Evolutionary conservation across 2,113 vertebrate genomes (phyloP).

Genomic region (Percopsis transmontana): DNA sequence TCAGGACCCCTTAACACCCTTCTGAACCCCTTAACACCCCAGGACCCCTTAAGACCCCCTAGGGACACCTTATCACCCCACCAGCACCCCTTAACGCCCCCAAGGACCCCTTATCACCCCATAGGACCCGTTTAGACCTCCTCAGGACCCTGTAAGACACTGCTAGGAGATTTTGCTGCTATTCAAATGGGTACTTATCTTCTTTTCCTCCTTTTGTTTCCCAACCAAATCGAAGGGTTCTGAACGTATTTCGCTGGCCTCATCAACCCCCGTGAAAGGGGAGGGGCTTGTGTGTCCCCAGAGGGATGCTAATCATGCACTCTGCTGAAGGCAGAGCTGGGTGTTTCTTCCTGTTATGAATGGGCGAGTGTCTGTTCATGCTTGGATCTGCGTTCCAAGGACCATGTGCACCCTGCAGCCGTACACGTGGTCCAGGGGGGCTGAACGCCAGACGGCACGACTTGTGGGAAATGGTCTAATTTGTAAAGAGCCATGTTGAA

Average conservation of each 20-base stretch:
- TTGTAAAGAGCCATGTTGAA: conserved; percentile 82
- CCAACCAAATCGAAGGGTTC: conserved; percentile 74
- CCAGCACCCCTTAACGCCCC: too few species aligned
- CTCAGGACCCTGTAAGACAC: conserved; percentile 62
- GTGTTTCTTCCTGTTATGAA: too few species aligned
- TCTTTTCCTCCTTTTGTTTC: conserved; percentile 39
- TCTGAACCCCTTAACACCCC: too few species aligned
- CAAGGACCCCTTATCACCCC: too few species aligned
- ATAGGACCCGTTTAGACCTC: conserved; percentile 32
- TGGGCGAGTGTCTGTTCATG: too few species aligned
- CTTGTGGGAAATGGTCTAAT: conserved; percentile 76
- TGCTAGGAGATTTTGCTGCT: conserved; percentile 75
- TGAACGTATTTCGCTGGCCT: conserved; percentile 65
- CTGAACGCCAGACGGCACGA: conserved; percentile 61
- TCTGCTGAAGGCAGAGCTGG: too few species aligned
- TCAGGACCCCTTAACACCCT: too few species aligned
- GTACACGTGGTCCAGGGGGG: background rate
- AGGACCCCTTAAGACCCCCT: too few species aligned
- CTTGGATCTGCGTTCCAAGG: too few species aligned
- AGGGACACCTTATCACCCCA: too few species aligned
- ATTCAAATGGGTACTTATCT: conserved; percentile 65
- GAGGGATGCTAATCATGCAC: too few species aligned
- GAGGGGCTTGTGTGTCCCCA: background rate
- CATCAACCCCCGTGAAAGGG: conserved; percentile 47
- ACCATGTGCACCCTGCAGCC: too few species aligned